Conservation (phyloP, 2,113 vertebrate genomes). For the Laticauda colubrina region DNA sequence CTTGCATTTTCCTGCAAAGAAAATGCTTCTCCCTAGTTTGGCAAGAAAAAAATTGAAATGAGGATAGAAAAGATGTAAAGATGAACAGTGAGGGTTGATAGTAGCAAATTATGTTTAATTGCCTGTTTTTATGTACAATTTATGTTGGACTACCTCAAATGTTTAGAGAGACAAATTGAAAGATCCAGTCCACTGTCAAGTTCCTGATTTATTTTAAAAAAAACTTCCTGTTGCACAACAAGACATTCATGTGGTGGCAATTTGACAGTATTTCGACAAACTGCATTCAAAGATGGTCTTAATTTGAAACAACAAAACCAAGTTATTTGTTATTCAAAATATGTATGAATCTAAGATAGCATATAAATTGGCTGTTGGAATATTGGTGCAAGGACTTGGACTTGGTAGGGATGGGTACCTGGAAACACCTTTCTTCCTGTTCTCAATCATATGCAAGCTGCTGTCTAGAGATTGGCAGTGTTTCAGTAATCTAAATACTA, state of each 20-base stretch:
- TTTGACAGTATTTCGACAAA: background rate
- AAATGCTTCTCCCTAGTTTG: background rate
- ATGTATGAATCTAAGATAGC: background rate
- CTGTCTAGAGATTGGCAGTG: background rate
- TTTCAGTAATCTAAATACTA: background rate
- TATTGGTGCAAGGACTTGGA: background rate
- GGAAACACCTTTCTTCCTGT: background rate
- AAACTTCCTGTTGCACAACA: slow-evolving; percentile 22
- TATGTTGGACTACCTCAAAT: slow-evolving; percentile 7
- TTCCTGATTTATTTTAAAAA: background rate
- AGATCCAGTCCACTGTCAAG: slow-evolving; percentile 8
- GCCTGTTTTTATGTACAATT: background rate
- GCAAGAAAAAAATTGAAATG: background rate
- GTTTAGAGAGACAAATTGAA: background rate
- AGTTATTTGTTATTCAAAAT: background rate
- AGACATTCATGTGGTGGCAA: slow-evolving; percentile 26
- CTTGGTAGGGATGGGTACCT: background rate
- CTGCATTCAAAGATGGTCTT: background rate
- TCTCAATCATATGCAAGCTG: background rate
- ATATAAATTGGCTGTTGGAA: background rate
- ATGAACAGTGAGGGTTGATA: background rate
- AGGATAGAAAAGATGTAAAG: background rate
- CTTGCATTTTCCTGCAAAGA: background rate
- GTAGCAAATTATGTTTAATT: slow-evolving; percentile 11
- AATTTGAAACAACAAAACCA: background rate